Percentiles rank a stretch among this genome's conserved stretches.
Conservation (phyloP, 1,140 invertebrate genomes). For the Thalassaphorura encarpata region DNA sequence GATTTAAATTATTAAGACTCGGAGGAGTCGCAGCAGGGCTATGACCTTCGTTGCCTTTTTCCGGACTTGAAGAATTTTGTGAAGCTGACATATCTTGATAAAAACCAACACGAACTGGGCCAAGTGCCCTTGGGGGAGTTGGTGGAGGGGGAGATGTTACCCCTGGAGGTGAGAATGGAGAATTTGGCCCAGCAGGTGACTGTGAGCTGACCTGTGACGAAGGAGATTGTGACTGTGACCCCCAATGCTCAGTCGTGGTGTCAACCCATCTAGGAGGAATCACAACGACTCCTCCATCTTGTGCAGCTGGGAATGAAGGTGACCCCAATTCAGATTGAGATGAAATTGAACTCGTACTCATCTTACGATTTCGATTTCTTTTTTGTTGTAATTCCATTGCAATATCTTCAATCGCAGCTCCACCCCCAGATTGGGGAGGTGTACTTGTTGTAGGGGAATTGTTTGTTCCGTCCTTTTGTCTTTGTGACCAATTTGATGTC, state of each 20-base stretch:
- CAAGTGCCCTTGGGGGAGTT: slow-evolving; percentile 22
- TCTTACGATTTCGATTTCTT: slow-evolving; percentile 22
- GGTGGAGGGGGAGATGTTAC: slow-evolving; percentile 19
- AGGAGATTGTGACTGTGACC: slow-evolving; percentile 26
- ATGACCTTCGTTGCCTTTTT: slow-evolving; percentile 23
- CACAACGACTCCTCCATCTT: slow-evolving; percentile 6
- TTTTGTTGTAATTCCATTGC: not conserved
- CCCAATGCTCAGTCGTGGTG: slow-evolving; percentile 17
- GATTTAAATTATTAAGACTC: slow-evolving; percentile 3
- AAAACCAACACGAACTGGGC: slow-evolving; percentile 30
- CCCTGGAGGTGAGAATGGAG: slow-evolving; percentile 26
- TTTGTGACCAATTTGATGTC: no score
- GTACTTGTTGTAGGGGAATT: no score
- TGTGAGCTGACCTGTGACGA: slow-evolving; percentile 30
- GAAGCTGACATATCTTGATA: slow-evolving; percentile 28
- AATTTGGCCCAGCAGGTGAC: slow-evolving; percentile 29
- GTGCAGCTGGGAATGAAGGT: slow-evolving; percentile 8
- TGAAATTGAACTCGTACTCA: slow-evolving; percentile 26
- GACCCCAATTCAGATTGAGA: slow-evolving; percentile 29
- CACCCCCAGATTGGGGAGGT: not conserved
- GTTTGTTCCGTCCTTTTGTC: no score
- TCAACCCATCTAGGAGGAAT: slow-evolving; percentile 31
- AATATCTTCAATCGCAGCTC: not conserved
- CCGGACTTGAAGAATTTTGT: slow-evolving; percentile 32
- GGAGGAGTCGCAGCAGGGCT: slow-evolving; percentile 24